phyloP scores from a whole-genome alignment of 2,113 vertebrate species.

The Microtus oregoni region DNA sequence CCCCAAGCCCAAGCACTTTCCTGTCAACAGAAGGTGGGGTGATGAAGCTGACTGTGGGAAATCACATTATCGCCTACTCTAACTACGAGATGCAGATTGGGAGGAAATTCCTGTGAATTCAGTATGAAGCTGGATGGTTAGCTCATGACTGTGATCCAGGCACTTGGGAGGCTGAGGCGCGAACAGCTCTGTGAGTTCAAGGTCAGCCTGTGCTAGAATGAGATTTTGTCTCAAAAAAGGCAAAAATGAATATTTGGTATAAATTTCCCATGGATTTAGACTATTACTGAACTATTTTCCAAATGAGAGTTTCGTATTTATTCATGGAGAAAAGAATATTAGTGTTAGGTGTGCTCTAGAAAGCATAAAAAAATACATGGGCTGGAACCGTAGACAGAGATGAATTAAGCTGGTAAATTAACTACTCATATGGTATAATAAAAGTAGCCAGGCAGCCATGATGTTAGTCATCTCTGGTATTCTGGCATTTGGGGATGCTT shows the following conservation, averaged over 20 bases:
- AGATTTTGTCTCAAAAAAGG: background rate
- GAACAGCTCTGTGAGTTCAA: background rate
- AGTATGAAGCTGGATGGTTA: background rate
- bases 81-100: background rate
- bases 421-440: background rate
- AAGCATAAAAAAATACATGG: background rate
- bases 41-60: background rate
- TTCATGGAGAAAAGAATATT: background rate
- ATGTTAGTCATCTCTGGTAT: background rate
- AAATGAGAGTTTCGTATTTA: background rate
- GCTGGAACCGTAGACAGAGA: background rate
- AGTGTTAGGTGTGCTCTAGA: background rate
- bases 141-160: too few relatives aligned
- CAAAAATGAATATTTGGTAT: background rate
- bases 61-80: background rate
- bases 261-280: conserved; percentile 27
- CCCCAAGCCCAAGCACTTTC: background rate
- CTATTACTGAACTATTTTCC: conserved; percentile 19
- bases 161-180: background rate
- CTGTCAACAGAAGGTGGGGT: background rate
- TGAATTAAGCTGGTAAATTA: background rate
- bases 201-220: background rate
- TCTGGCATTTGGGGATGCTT: background rate
- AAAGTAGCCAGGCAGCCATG: background rate
- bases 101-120: background rate